Evolutionary conservation across 2,113 vertebrate genomes (phyloP).

Genomic region (mouse (Mus musculus)): GRCm39 chr2:13630001-13630500

Average conservation of each 20-base stretch:
- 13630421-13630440: background rate
- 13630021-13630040: no score
- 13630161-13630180: background rate
- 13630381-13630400: background rate
- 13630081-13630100: no score
- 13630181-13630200: background rate
- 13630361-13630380: background rate
- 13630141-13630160: no score
- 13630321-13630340: background rate
- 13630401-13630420: fast-evolving
- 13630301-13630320: background rate
- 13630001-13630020: no score
- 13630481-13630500: no score
- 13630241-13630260: background rate
- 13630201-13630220: background rate
- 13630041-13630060: no score
- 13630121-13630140: no score
- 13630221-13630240: background rate
- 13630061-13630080: no score
- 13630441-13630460: background rate
- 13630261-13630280: background rate
- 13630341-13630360: no score
- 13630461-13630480: background rate
- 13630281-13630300: background rate
- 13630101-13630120: no score